Conservation (phyloP, 1,140 invertebrate genomes). For the Pinna nobilis region DNA sequence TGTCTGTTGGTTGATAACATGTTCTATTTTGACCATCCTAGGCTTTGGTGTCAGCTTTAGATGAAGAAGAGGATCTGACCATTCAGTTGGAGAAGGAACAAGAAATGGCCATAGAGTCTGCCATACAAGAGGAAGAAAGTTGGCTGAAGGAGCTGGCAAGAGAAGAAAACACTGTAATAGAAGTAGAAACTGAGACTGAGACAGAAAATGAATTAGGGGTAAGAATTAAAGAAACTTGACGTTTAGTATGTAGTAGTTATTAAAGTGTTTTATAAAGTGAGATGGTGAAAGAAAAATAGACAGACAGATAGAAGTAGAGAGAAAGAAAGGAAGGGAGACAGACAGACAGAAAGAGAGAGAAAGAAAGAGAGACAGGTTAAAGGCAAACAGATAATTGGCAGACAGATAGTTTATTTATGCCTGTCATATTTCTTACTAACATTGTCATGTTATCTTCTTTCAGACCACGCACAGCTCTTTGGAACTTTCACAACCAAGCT, state of each 20-base stretch:
- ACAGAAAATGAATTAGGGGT: conserved; percentile 65
- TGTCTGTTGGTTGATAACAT: neutral
- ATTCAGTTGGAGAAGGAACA: conserved; percentile 70
- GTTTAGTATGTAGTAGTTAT: too few relatives aligned
- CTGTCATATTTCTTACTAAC: too few relatives aligned
- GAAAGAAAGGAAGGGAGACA: conserved; percentile 1
- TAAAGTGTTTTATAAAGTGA: too few relatives aligned
- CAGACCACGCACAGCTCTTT: conserved; percentile 65
- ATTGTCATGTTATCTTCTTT: conserved; percentile 46
- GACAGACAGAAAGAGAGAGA: too few relatives aligned
- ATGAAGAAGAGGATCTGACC: conserved; percentile 67
- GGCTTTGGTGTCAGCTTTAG: conserved; percentile 60
- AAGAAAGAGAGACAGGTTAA: too few relatives aligned
- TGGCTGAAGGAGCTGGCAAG: conserved; percentile 70
- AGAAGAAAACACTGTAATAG: conserved; percentile 65
- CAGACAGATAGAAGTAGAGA: neutral
- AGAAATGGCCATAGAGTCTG: conserved; percentile 80
- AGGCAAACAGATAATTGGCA: too few relatives aligned
- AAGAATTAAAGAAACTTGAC: conserved; percentile 2
- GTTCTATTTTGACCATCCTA: conserved; percentile 28
- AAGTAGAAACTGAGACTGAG: conserved; percentile 64
- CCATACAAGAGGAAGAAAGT: conserved; percentile 74
- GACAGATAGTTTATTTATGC: too few relatives aligned
- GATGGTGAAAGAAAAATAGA: neutral
- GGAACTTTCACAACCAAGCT: conserved; percentile 49